phyloP scores from a whole-genome alignment of 2,113 vertebrate species.

The Podarcis muralis region DNA sequence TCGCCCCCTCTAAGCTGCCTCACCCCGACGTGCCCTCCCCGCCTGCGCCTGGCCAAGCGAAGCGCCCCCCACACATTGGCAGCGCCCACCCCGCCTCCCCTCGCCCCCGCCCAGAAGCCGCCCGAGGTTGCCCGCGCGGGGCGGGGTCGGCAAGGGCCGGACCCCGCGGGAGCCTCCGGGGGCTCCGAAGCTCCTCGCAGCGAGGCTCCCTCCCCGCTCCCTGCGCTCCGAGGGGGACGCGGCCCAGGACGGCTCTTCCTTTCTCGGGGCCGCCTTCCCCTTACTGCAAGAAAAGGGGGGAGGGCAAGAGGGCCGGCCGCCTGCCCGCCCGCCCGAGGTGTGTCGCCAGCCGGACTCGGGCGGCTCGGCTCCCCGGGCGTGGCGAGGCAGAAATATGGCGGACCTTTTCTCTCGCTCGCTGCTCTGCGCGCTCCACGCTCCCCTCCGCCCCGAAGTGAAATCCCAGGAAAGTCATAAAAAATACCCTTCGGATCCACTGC shows the following conservation, averaged over 20 bases:
- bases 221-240: too few species aligned
- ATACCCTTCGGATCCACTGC: background rate
- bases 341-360: background rate
- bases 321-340: background rate
- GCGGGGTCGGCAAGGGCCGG: too few species aligned
- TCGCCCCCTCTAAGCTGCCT: background rate
- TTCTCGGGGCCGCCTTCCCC: background rate
- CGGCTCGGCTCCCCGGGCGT: slow-evolving; percentile 65
- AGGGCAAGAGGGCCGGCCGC: background rate
- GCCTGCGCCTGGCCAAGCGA: slow-evolving; percentile 38
- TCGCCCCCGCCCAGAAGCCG: slow-evolving; percentile 16
- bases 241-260: background rate
- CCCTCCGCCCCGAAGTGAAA: slow-evolving; percentile 3
- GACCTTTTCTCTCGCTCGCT: slow-evolving; percentile 49
- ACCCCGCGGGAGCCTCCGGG: background rate
- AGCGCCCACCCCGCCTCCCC: background rate
- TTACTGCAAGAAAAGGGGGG: background rate
- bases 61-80: slow-evolving; percentile 64
- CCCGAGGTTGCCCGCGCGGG: background rate
- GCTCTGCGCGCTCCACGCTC: background rate
- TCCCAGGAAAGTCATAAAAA: background rate
- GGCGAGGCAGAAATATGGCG: slow-evolving; percentile 79
- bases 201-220: background rate
- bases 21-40: background rate
- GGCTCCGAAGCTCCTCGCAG: background rate